Evolutionary conservation across 1,140 invertebrate genomes (phyloP).

Genomic region (Drosophila leontia): DNA sequence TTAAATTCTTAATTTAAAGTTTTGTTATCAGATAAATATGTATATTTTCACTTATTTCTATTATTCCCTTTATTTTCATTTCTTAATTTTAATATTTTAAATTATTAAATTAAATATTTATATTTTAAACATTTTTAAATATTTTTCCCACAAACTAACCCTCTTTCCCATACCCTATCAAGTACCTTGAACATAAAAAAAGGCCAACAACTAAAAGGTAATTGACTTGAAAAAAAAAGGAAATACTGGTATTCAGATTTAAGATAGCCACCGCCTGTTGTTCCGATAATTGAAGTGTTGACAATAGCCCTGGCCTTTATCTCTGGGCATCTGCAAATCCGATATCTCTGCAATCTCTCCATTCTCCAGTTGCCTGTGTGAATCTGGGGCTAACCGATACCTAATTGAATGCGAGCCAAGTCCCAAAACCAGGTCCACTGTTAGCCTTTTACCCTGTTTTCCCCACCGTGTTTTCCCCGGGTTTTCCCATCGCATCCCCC

Average conservation of each 20-base stretch:
- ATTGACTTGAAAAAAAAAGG: constrained; percentile 4
- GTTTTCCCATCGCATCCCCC: background rate
- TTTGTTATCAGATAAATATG: too few relatives aligned
- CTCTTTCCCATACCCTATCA: too few relatives aligned
- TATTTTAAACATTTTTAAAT: background rate
- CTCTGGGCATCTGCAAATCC: constrained; percentile 21
- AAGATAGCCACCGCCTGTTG: constrained; percentile 30
- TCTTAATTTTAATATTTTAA: too few relatives aligned
- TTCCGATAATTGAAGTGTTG: constrained; percentile 57
- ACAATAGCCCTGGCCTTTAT: constrained; percentile 22
- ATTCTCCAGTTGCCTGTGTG: constrained; percentile 17
- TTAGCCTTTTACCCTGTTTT: constrained; percentile 15
- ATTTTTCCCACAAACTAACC: background rate
- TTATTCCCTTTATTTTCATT: too few relatives aligned
- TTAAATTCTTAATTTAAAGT: too few relatives aligned
- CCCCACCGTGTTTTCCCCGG: constrained; percentile 8
- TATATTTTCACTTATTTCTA: background rate
- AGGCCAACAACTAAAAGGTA: background rate
- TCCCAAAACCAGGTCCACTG: constrained; percentile 32
- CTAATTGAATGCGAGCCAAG: constrained; percentile 56
- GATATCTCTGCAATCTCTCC: constrained; percentile 10
- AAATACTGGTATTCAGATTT: constrained; percentile 1
- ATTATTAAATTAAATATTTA: background rate
- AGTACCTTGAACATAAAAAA: background rate
- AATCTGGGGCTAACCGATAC: constrained; percentile 40